A percentile compares a stretch with the other conserved stretches of the same genome.
Conservation (phyloP, 2,113 vertebrate species). For the Catagonus wagneri region DNA sequence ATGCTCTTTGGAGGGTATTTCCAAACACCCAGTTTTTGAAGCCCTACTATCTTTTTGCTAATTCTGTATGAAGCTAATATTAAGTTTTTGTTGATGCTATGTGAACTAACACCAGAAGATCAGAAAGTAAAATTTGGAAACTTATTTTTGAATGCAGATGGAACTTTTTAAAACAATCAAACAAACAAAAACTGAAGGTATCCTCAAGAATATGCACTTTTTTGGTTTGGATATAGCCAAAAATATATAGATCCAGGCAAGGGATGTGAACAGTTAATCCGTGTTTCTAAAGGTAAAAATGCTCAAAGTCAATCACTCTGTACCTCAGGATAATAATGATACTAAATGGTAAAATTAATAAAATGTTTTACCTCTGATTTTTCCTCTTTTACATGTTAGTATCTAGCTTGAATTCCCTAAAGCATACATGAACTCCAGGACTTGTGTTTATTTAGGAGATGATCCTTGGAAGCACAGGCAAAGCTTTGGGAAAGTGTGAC, state of each 20-base stretch:
- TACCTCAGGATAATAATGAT: neutral
- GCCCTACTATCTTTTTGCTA: neutral
- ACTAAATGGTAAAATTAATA: neutral
- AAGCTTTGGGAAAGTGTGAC: neutral
- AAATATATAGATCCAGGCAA: too few relatives aligned
- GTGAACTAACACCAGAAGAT: neutral
- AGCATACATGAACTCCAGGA: neutral
- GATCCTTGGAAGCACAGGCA: neutral
- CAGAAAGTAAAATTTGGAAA: neutral
- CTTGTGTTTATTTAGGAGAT: neutral
- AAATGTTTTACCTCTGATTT: neutral
- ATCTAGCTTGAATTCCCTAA: neutral
- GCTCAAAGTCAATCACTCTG: neutral
- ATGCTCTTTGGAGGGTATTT: neutral
- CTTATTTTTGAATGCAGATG: neutral
- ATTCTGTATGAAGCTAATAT: neutral
- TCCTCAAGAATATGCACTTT: neutral
- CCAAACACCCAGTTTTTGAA: neutral
- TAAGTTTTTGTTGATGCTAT: neutral
- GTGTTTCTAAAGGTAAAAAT: neutral
- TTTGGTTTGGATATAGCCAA: neutral
- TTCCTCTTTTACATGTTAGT: neutral
- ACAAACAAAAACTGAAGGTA: neutral
- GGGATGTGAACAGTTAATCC: neutral
- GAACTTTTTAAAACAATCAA: too few relatives aligned